Percentiles rank a stretch among this genome's conserved stretches.
These are phyloP conservation scores for Zeuzera pyrina DNA, from an alignment of 2,888 invertebrate genomes.

Conservation along the genomic window DNA sequence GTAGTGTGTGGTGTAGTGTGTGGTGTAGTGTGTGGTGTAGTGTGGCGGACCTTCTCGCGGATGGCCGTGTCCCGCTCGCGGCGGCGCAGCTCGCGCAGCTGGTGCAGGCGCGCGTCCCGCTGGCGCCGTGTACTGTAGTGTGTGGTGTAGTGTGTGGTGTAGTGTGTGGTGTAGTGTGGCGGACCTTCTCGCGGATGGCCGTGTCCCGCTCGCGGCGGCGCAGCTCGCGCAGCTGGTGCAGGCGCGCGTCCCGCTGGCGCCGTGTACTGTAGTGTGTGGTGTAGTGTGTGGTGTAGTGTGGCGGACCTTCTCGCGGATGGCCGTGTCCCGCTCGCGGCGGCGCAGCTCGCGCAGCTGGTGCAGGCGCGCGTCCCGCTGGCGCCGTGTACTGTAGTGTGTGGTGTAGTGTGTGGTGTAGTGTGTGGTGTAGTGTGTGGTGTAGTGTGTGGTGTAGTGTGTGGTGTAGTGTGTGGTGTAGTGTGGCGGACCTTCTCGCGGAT, in stretches of 20 bases:
- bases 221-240: not conserved
- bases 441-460: not conserved
- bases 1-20: too few relatives aligned
- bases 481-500: slow-evolving; percentile 32
- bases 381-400: not conserved
- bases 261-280: too few relatives aligned
- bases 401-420: not conserved
- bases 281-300: not conserved
- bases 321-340: not conserved
- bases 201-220: not conserved
- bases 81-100: too few relatives aligned
- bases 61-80: too few relatives aligned
- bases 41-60: too few relatives aligned
- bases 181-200: not conserved
- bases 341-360: not conserved
- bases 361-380: not conserved
- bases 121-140: too few relatives aligned
- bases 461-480: not conserved
- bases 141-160: too few relatives aligned
- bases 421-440: not conserved
- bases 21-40: too few relatives aligned
- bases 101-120: too few relatives aligned
- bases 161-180: not conserved
- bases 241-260: not conserved
- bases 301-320: not conserved